A percentile compares a stretch with the other conserved stretches of the same genome.
Evolutionary conservation across 30 jellyfish, hydroid and myxozoan species (phyloP).

Genomic region (Aurelia aurita): DNA sequence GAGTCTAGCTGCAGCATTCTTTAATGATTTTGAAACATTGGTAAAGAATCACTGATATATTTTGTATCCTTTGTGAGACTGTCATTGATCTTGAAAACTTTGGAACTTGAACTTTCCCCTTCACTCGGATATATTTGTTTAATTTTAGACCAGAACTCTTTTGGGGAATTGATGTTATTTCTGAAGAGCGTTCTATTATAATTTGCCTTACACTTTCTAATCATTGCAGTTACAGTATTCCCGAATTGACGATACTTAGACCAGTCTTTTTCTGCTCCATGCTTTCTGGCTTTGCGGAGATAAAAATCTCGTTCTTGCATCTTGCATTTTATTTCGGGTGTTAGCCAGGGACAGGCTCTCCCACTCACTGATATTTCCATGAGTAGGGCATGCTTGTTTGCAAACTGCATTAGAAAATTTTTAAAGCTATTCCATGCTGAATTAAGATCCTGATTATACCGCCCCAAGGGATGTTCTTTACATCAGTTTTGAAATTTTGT

Average conservation of each 20-base stretch:
- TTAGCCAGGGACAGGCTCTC: slow-evolving; percentile 38
- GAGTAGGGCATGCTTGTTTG: slow-evolving; percentile 42
- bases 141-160: no score
- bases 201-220: slow-evolving; percentile 38
- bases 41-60: not conserved
- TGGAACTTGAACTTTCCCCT: not conserved
- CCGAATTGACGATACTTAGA: slow-evolving; percentile 21
- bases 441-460: no score
- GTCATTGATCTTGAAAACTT: slow-evolving; percentile 1
- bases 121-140: not conserved
- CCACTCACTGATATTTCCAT: slow-evolving; percentile 26
- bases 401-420: slow-evolving; percentile 31
- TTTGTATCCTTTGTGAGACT: not conserved
- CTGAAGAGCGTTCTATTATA: slow-evolving; percentile 9
- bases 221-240: slow-evolving; percentile 32
- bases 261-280: slow-evolving; percentile 30
- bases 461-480: slow-evolving; percentile 9
- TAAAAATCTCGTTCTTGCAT: slow-evolving; percentile 19
- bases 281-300: slow-evolving; percentile 42
- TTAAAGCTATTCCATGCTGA: no score
- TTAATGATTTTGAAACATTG: not conserved
- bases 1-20: no score
- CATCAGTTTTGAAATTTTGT: slow-evolving; percentile 12
- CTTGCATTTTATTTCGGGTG: slow-evolving; percentile 10
- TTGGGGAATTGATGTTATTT: not conserved